Percentiles rank a stretch among this genome's conserved stretches.
Conservation (phyloP, 1,140 invertebrate genomes). For the Riptortus pedestris region DNA sequence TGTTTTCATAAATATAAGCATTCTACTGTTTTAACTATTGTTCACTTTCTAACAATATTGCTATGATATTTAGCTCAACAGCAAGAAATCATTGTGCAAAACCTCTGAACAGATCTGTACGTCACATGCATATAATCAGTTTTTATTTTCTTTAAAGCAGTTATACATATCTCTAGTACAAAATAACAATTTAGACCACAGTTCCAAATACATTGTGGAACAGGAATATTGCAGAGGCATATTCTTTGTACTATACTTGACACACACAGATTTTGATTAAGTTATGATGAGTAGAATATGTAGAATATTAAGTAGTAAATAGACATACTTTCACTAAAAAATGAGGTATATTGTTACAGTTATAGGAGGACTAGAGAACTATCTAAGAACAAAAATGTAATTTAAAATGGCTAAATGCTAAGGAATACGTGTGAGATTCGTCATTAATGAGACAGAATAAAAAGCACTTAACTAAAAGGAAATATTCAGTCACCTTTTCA, state of each 20-base stretch:
- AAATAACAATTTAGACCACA: conserved; percentile 14
- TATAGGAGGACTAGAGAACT: conserved; percentile 11
- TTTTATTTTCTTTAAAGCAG: conserved; percentile 8
- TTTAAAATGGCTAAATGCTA: neutral
- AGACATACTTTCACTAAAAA: conserved; percentile 5
- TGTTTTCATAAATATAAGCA: conserved; percentile 10
- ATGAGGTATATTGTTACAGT: conserved; percentile 15
- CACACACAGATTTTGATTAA: conserved; percentile 15
- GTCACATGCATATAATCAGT: conserved; percentile 8
- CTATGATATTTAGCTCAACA: conserved; percentile 12
- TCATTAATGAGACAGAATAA: neutral
- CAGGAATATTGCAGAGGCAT: conserved; percentile 4
- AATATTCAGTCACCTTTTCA: neutral
- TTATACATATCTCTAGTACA: conserved; percentile 9
- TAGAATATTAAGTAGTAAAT: neutral
- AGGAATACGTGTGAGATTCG: too few relatives aligned
- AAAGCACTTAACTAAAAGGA: neutral
- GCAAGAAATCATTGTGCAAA: conserved; percentile 10
- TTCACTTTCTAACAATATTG: neutral
- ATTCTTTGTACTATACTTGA: conserved; percentile 17
- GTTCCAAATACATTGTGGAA: conserved; percentile 1
- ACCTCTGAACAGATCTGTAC: conserved; percentile 1
- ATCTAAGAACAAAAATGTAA: neutral
- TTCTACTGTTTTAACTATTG: neutral
- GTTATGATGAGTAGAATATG: neutral